These are phyloP conservation scores for Callaeas wilsoni DNA, from an alignment of 2,113 vertebrate species.

Conservation along the genomic window DNA sequence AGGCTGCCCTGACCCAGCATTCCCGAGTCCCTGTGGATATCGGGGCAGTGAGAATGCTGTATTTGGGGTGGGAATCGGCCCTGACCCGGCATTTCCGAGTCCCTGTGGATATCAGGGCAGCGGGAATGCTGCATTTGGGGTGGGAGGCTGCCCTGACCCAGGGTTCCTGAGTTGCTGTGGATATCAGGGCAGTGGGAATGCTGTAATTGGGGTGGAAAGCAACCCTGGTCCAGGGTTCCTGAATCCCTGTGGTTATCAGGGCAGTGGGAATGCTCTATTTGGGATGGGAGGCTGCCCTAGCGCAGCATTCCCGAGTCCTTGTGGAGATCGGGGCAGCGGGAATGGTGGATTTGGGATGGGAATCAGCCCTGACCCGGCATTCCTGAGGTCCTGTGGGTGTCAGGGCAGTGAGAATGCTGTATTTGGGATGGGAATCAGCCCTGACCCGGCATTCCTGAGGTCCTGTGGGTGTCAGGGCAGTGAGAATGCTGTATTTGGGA, in stretches of 20 bases:
- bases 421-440: background rate
- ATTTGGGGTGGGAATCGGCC: too few species aligned
- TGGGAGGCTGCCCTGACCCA: fast-evolving
- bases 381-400: too few species aligned
- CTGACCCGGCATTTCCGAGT: too few species aligned
- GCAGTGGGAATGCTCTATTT: background rate
- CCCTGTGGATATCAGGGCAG: too few species aligned
- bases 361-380: background rate
- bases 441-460: too few species aligned
- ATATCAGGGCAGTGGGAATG: background rate
- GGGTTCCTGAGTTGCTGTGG: background rate
- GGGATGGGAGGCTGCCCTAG: fast-evolving
- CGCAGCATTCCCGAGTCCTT: background rate
- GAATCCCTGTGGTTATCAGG: too few species aligned
- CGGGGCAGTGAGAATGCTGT: background rate
- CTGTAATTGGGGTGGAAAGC: background rate
- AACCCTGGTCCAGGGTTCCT: background rate
- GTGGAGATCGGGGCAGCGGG: background rate
- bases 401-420: too few species aligned
- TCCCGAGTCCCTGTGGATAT: background rate
- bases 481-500: background rate
- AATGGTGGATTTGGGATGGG: too few species aligned
- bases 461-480: too few species aligned
- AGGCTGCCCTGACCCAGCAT: too few species aligned
- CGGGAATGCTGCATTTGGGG: background rate